Conservation (phyloP, 2,797 vertebrate genomes). For the Falco berigora region DNA sequence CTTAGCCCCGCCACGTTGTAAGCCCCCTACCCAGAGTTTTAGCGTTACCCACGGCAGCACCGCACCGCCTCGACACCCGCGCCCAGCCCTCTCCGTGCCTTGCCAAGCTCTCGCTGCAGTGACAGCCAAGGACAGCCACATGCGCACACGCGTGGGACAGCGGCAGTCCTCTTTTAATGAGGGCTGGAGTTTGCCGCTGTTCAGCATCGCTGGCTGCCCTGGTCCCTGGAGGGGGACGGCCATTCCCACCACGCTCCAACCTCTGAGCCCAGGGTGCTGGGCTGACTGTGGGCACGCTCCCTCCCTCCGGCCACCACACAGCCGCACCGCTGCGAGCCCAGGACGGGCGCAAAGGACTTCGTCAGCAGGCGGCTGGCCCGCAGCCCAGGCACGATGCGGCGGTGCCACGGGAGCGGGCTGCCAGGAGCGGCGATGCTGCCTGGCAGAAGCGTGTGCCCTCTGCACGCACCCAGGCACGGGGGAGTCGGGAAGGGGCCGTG, state of each 20-base stretch:
- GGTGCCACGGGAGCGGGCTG: fast-evolving
- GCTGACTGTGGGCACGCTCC: fast-evolving
- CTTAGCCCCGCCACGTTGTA: background rate
- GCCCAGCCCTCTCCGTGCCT: fast-evolving
- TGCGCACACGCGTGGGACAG: fast-evolving
- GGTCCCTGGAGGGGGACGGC: background rate
- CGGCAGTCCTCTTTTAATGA: background rate
- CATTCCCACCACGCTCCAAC: background rate
- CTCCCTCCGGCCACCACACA: background rate
- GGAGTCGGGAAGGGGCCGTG: fast-evolving
- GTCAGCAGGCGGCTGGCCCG: background rate
- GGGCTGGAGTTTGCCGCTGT: background rate
- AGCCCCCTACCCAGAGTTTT: background rate
- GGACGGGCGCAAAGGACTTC: background rate
- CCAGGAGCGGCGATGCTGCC: background rate
- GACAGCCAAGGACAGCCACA: background rate
- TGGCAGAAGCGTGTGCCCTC: background rate
- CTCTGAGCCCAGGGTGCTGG: fast-evolving
- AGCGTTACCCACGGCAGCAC: background rate
- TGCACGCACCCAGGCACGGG: background rate
- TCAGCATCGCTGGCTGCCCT: background rate
- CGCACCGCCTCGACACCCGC: fast-evolving
- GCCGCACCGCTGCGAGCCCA: fast-evolving
- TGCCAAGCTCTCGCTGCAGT: background rate
- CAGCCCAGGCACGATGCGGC: fast-evolving